These are phyloP conservation scores for Myxocyprinus asiaticus DNA, from an alignment of 2,113 vertebrate species.

Conservation along the genomic window DNA sequence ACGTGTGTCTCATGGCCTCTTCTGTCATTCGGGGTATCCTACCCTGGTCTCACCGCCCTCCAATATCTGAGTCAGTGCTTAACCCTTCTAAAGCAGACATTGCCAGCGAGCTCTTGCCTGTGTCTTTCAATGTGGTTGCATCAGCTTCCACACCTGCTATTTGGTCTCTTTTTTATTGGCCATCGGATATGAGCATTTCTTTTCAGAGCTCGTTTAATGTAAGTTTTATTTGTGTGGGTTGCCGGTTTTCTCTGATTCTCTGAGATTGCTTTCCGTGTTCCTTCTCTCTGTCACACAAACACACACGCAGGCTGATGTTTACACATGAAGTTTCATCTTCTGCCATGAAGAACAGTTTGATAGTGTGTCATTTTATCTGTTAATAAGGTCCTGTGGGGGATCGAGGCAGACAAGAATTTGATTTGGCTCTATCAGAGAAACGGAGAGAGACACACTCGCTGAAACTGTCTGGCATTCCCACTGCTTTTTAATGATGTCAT, in stretches of 20 bases:
- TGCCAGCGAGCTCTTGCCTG: background rate
- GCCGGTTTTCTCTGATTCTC: constrained; percentile 11
- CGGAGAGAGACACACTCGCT: constrained; percentile 40
- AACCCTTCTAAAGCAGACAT: background rate
- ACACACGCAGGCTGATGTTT: constrained; percentile 41
- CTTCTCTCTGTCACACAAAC: background rate
- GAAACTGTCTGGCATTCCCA: constrained; percentile 51
- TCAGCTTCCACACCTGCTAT: constrained; percentile 26
- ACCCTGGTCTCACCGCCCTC: background rate
- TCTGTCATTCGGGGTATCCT: background rate
- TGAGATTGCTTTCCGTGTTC: constrained; percentile 12
- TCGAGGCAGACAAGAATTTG: constrained; percentile 69
- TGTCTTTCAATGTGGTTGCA: constrained; percentile 34
- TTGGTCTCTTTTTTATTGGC: background rate
- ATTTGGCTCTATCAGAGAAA: constrained; percentile 69
- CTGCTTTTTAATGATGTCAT: constrained; percentile 30
- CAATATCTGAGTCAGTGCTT: background rate
- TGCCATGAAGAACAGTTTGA: constrained; percentile 66
- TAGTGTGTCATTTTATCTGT: constrained; percentile 70
- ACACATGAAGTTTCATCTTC: constrained; percentile 57
- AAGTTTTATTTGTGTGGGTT: constrained; percentile 16
- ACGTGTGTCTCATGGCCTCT: background rate
- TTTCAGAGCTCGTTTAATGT: background rate
- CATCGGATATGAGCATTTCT: constrained; percentile 5
- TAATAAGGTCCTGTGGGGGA: constrained; percentile 68